Evolutionary conservation across 2,888 invertebrate genomes (phyloP), one percentile per base, ranked within the genome.

Genomic region (Phoenoteleia sp.): DNA sequence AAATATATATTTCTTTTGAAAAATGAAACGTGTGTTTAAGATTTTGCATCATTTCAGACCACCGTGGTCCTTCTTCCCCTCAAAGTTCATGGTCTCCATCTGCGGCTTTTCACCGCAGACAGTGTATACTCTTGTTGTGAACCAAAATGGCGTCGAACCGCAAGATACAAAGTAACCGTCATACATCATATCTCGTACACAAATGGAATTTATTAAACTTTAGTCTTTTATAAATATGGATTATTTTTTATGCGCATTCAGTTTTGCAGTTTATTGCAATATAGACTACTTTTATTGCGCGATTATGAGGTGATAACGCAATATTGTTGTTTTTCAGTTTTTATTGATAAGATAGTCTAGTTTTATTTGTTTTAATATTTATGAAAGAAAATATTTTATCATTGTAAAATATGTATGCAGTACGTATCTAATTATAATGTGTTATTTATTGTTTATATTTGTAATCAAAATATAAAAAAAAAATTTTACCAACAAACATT

Each of bases 101-200:
- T 86, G 86, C 49, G 86, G 86, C 79, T 84, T 84, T 81, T 69
- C 58, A 72, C 84, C 84, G 52, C 86, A 86, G 81, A 75, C 75
- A 47, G 49, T 60, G 49, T 67, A 45, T 66, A 76, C 71, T 76
- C 60, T 76, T 66, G 76, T 82, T 72, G 80, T 79, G 72, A 79
- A 75, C 75, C 84, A 84, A 86, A 84, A 84, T 86, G 86, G 86
- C 84, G 86, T 21, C 80, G 79, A 72, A 84, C 84, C 84, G 76
- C 86, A 86, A 81, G 62, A 79, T 60, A 66, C 72, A 56, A 81
- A 39, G 62, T 75, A 62, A 84, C 69, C 75, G 72, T 66, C 84
- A 52, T 80, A 60, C 72, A 72, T 81, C 64, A 76, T 71, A 81
- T 81, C 72, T 45, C 56, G 6, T 52, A 56, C 76, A 54, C 60